A percentile compares a stretch with the other conserved stretches of the same genome.
These are phyloP conservation scores for Motacilla tschutschensis DNA, from an alignment of 2,113 vertebrate genomes.

Conservation along the genomic window DNA sequence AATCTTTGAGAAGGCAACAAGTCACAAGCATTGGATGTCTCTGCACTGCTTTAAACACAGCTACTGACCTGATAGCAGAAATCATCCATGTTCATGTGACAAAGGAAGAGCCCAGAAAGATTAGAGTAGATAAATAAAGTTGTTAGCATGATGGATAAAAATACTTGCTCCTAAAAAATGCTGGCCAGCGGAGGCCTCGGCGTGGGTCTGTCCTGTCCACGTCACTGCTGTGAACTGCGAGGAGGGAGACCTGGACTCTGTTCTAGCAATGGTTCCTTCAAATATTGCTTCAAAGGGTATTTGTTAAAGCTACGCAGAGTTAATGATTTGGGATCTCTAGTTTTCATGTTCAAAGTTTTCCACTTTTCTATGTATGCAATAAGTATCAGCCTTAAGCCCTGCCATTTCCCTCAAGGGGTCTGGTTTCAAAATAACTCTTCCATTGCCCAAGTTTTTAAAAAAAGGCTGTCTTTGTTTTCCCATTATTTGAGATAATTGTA, in stretches of 20 bases:
- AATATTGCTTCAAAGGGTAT: background rate
- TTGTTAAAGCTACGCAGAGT: background rate
- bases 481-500: slow-evolving; percentile 32
- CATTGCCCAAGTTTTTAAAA: background rate
- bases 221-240: background rate
- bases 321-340: slow-evolving; percentile 40
- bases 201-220: fast-evolving
- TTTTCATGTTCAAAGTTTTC: background rate
- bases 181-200: fast-evolving
- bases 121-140: background rate
- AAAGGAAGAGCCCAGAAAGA: background rate
- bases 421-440: slow-evolving; percentile 38
- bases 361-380: background rate
- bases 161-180: background rate
- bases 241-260: background rate
- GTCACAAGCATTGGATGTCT: fast-evolving
- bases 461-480: slow-evolving; percentile 29
- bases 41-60: background rate
- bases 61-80: background rate
- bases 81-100: background rate
- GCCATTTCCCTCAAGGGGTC: background rate
- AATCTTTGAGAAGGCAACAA: background rate
- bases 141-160: background rate
- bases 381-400: background rate
- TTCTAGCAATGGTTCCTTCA: background rate